Evolutionary conservation across 2,797 vertebrate species (phyloP), one percentile per base, ranked within the genome.

Genomic region (Selene dorsalis): DNA sequence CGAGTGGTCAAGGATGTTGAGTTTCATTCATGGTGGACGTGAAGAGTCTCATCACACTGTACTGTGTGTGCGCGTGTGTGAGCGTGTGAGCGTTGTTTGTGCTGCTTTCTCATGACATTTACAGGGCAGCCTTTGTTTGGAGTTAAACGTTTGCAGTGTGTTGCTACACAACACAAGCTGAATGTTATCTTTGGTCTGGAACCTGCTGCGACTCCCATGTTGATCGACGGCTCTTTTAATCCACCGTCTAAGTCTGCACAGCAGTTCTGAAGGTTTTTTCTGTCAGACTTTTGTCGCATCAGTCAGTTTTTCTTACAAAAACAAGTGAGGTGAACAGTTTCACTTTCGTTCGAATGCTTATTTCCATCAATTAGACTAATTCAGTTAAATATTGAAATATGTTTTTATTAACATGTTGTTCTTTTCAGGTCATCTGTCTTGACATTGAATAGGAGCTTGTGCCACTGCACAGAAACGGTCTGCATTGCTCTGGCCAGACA

Each of bases 401-500:
- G 9, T 13, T 53, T 22, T 13, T 26, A 53, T 52, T 52, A 22
- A 16, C 24, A 26, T 3, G 69, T 47, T 63, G 24, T 26, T 50
- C 22, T 0, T 26, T 55, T 55, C 26, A 28, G 14, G 13, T 16
- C 52, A 7, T 28, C 24, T 9, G 3, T 70, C 72, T 18, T 6
- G 48, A 0, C 32, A 4, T 59, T 68, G 8, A 28, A 63, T 14
- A 61, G 52, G 18, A n/a, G 26, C 13, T 6, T 32, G 24, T 32
- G 17, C n/a, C 60, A 24, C 55, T 72, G 39, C 35, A 64, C 57
- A 69, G 55, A 24, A 48, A 39, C n/a, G 69, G 13, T 77, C 66
- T 72, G 67, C 39, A 22, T 58, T 52, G 47, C 57, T 63, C 22
- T 4, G 24, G 9, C 53, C 7, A 28, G 41, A 59, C n/a, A 35